Evolutionary conservation across 2,888 invertebrate species (phyloP), one percentile per base, ranked within the genome.

Genomic region (Drosophila parthenogenetica): DNA sequence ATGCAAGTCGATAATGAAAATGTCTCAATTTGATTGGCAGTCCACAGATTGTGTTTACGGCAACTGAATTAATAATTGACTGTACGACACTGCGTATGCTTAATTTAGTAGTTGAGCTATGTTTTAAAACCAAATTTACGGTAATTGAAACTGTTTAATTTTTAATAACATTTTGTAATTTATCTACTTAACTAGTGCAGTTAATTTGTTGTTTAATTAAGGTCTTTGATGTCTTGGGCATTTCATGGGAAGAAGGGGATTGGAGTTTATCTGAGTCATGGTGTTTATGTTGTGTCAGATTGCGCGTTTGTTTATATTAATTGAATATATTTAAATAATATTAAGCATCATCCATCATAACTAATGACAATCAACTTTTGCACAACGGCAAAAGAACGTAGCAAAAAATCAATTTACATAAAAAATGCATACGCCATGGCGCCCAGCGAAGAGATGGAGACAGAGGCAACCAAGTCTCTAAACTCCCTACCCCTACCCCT

Each of bases 271-370:
- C 3, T 17, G 13, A 8, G 13, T 45, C 14, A 19, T 53, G 48
- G 60, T 70, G 73, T 70, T 78, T 81, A 69, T 55, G 59, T 62
- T 49, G 69, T 78, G 81, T 58, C 55, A 35, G 59, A 5, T 43
- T 19, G 19, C 42, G 17, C 60, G 63, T 69, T 73, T 68, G 68
- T 66, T 61, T 59, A 59, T 61, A 79, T 75, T 87, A 84, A 84
- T 84, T 82, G 86, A 85, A 85, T 87, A 85, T 79, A 87, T 84
- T 84, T 84, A 79, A 84, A 84, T 87, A 85, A 81, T 85, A 79
- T 69, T 53, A 46, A 85, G 60, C 77, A 68, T 59, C 77, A 73
- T 87, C 82, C 64, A 75, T 84, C 83, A 87, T 82, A 82, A 77
- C 75, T 84, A 84, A 84, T 87, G 83, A 77, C 82, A 73, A 66